A percentile compares a stretch with the other conserved stretches of the same genome.
phyloP scores from a whole-genome alignment of 1,140 invertebrate genomes.

The Harpegnathos saltator region DNA sequence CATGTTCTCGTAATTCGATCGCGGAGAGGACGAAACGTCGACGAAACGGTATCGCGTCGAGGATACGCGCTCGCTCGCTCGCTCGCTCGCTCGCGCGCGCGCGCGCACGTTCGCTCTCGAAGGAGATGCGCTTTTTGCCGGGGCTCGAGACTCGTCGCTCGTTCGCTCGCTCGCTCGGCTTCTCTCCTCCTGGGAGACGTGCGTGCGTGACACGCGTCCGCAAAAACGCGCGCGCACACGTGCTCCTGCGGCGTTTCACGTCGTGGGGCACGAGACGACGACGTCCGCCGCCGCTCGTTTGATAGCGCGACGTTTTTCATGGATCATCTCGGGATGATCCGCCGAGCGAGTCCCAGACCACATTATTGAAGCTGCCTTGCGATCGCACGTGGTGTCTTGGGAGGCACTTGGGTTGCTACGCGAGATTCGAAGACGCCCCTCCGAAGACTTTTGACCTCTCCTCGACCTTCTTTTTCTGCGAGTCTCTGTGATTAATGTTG shows the following conservation, averaged over 20 bases:
- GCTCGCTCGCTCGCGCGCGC: background rate
- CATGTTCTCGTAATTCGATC: constrained; percentile 1
- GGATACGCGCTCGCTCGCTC: background rate
- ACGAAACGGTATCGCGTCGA: constrained; percentile 1
- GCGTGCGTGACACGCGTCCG: constrained; percentile 64
- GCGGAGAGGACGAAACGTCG: constrained; percentile 7
- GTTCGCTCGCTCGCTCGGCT: constrained; percentile 38
- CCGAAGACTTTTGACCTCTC: background rate
- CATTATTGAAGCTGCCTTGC: constrained; percentile 34
- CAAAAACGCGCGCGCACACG: constrained; percentile 72
- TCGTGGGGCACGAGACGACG: constrained; percentile 68
- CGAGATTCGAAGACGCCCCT: background rate
- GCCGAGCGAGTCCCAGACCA: constrained; percentile 24
- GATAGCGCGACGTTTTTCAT: constrained; percentile 22
- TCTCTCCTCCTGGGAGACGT: constrained; percentile 73
- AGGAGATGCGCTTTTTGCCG: constrained; percentile 62
- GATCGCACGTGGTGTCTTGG: constrained; percentile 12
- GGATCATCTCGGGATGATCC: background rate
- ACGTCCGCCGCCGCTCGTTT: constrained; percentile 57
- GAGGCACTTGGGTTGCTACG: background rate
- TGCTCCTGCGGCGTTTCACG: constrained; percentile 66
- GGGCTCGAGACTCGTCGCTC: too few species aligned
- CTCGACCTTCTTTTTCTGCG: background rate
- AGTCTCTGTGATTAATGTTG: background rate
- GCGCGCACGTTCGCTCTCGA: constrained; percentile 1